Evolutionary conservation across 2,797 vertebrate species (phyloP).

Genomic region (Myotis findleyi): DNA sequence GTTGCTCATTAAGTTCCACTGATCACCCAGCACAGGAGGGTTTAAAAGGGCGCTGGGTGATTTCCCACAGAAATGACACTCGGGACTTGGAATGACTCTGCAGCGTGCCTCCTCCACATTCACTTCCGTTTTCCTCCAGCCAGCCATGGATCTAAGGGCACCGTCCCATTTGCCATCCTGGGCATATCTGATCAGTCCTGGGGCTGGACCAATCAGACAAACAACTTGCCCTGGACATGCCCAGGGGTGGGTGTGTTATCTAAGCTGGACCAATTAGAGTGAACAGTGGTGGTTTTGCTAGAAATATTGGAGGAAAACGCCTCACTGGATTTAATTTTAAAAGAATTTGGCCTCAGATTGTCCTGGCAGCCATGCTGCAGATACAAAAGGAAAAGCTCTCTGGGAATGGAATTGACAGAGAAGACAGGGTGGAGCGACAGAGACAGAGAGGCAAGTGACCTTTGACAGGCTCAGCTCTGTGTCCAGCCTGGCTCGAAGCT

Average conservation of each 20-base stretch:
- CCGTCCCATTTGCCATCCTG: not conserved
- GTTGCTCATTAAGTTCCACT: not conserved
- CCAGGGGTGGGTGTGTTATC: rapidly evolving
- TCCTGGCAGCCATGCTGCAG: not conserved
- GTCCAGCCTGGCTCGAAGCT: not conserved
- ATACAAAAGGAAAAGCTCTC: not conserved
- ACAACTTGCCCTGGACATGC: not conserved
- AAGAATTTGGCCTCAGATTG: not conserved
- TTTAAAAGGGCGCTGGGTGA: not conserved
- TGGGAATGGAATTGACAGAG: not conserved
- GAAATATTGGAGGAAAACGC: not conserved
- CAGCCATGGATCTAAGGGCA: not conserved
- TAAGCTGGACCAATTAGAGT: no score
- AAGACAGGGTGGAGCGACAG: rapidly evolving
- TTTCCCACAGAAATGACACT: not conserved
- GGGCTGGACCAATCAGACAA: not conserved
- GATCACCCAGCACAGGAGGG: no score
- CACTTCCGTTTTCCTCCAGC: not conserved
- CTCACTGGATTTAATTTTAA: not conserved
- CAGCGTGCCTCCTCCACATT: not conserved
- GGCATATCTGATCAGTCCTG: no score
- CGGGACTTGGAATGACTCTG: not conserved
- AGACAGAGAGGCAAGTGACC: not conserved
- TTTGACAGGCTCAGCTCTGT: not conserved
- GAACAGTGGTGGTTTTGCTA: not conserved